These are phyloP conservation scores for Hephaestus fuliginosus DNA, from an alignment of 2,797 vertebrate species.

Conservation along the genomic window DNA sequence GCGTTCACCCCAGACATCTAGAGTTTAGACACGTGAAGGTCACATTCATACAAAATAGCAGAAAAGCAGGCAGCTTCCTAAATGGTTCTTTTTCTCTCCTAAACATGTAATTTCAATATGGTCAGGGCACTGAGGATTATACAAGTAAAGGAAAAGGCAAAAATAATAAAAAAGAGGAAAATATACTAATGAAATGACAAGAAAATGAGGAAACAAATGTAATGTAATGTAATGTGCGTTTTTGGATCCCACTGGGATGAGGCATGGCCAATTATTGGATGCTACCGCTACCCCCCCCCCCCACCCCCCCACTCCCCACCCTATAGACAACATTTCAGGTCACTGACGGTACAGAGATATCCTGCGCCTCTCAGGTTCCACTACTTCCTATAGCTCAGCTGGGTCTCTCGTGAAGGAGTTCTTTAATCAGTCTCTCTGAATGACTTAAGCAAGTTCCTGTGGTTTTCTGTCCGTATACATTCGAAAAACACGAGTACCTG, in stretches of 20 bases:
- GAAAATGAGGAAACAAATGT: no score
- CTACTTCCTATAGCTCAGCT: background rate
- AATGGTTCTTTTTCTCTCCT: background rate
- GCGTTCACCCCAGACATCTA: no score
- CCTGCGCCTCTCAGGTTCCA: background rate
- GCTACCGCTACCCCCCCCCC: no score
- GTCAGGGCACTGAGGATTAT: background rate
- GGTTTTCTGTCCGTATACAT: background rate
- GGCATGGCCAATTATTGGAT: background rate
- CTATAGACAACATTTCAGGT: background rate
- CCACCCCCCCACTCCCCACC: background rate
- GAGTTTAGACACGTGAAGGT: background rate
- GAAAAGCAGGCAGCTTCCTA: background rate
- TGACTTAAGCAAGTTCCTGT: background rate
- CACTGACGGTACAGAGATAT: background rate
- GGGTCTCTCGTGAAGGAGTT: background rate
- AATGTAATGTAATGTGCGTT: no score
- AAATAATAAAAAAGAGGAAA: background rate
- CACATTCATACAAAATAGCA: background rate
- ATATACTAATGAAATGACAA: background rate
- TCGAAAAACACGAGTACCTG: background rate
- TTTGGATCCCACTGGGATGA: background rate
- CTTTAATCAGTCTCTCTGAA: slow-evolving; percentile 3
- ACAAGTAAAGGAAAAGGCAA: background rate
- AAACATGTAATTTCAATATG: background rate